Evolutionary conservation across 2,113 vertebrate species (phyloP).

Genomic region (Mus spicilegus): DNA sequence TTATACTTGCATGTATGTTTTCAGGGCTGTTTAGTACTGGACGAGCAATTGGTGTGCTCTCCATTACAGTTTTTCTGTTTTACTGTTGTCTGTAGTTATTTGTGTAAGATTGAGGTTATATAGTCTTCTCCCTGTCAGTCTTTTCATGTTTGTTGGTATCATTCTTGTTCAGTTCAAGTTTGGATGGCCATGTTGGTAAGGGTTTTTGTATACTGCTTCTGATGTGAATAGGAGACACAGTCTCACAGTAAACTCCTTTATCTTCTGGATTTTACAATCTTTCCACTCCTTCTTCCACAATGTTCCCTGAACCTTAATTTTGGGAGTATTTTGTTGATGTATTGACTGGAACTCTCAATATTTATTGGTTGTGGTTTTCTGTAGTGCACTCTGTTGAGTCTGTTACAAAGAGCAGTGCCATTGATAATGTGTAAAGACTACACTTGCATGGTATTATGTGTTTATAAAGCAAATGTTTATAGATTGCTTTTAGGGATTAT

Average conservation of each 20-base stretch:
- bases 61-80: not conserved
- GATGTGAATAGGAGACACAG: too few relatives aligned
- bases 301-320: not conserved
- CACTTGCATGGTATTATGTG: not conserved
- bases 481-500: not conserved
- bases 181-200: not conserved
- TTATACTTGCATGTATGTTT: not conserved
- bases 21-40: not conserved
- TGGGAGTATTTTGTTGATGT: not conserved
- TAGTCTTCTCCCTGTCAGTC: not conserved
- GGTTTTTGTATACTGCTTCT: not conserved
- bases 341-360: not conserved
- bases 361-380: not conserved
- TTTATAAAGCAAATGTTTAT: not conserved
- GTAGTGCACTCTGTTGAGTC: not conserved
- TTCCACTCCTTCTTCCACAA: not conserved
- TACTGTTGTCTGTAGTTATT: not conserved
- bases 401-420: not conserved
- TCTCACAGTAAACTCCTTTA: not conserved
- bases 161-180: not conserved
- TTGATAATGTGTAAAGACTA: not conserved
- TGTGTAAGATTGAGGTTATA: too few relatives aligned
- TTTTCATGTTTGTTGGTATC: too few relatives aligned
- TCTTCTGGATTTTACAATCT: not conserved
- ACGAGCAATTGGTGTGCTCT: not conserved